Percentiles rank a stretch among this genome's conserved stretches.
phyloP scores from a whole-genome alignment of 2,888 invertebrate species.

The Megaustenia siamemsis region DNA sequence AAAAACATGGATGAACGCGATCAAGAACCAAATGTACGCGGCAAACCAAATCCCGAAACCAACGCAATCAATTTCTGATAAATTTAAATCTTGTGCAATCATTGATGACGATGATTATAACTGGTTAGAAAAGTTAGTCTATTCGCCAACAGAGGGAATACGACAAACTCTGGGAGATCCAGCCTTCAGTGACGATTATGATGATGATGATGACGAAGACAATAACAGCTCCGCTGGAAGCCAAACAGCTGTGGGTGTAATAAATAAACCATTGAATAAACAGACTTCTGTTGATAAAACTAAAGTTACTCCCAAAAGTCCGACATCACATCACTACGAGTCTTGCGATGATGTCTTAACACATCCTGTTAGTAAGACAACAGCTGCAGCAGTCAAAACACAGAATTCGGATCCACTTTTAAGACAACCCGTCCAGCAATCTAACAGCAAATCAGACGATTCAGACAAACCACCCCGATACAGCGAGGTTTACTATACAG shows the following conservation, averaged over 20 bases:
- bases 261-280: neutral
- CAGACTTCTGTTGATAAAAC: neutral
- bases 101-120: neutral
- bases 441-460: too few species aligned
- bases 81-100: neutral
- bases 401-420: neutral
- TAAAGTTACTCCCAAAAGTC: neutral
- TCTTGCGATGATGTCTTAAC: neutral
- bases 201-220: neutral
- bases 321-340: neutral
- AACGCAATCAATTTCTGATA: neutral
- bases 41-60: conserved; percentile 36
- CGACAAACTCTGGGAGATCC: too few species aligned
- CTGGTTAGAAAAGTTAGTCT: neutral
- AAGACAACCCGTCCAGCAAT: too few species aligned
- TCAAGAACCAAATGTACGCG: conserved; percentile 23
- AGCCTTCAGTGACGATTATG: neutral
- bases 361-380: neutral
- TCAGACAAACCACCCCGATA: conserved; percentile 18
- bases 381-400: neutral
- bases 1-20: conserved; percentile 35
- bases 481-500: neutral
- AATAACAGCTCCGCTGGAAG: neutral
- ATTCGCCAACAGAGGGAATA: neutral
- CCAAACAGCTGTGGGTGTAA: neutral